Evolutionary conservation across 2,797 vertebrate species (phyloP).

Genomic region (Centroberyx gerrardi): DNA sequence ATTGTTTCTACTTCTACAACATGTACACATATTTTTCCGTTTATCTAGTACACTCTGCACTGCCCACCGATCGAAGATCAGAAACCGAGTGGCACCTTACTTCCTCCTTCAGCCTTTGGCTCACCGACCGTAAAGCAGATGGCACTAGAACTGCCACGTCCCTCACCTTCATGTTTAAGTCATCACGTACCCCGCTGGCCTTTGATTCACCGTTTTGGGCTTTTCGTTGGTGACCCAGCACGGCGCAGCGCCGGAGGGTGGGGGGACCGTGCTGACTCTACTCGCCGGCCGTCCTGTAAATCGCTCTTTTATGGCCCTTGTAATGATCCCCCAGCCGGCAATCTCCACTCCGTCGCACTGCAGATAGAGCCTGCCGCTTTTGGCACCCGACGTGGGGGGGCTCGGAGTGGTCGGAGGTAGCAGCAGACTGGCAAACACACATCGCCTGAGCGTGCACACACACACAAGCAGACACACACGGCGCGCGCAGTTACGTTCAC

Average conservation of each 20-base stretch:
- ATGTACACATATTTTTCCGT: neutral
- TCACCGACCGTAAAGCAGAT: conserved; percentile 51
- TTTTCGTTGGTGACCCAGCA: conserved; percentile 70
- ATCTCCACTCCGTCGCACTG: conserved; percentile 85
- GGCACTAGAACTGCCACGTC: conserved; percentile 45
- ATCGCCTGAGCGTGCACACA: conserved; percentile 50
- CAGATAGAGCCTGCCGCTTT: conserved; percentile 81
- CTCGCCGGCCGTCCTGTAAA: conserved; percentile 83
- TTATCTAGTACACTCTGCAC: neutral
- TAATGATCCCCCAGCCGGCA: conserved; percentile 84
- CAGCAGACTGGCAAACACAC: conserved; percentile 64
- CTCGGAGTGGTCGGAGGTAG: conserved; percentile 58
- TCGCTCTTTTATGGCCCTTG: conserved; percentile 86
- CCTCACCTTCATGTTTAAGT: conserved; percentile 72
- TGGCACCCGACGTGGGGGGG: conserved; percentile 62
- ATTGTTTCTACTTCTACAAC: neutral
- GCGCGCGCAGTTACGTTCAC: conserved; percentile 44
- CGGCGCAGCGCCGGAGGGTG: conserved; percentile 61
- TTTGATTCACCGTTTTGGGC: conserved; percentile 69
- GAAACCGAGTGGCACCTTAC: conserved; percentile 21
- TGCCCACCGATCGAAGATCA: conserved; percentile 18
- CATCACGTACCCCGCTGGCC: conserved; percentile 59
- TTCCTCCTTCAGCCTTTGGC: conserved; percentile 19
- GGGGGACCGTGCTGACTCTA: conserved; percentile 79
- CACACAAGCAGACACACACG: conserved; percentile 20